A percentile compares a stretch with the other conserved stretches of the same genome.
These are phyloP conservation scores for Hipposideros armiger DNA, from an alignment of 2,113 vertebrate genomes.

Conservation along the genomic window DNA sequence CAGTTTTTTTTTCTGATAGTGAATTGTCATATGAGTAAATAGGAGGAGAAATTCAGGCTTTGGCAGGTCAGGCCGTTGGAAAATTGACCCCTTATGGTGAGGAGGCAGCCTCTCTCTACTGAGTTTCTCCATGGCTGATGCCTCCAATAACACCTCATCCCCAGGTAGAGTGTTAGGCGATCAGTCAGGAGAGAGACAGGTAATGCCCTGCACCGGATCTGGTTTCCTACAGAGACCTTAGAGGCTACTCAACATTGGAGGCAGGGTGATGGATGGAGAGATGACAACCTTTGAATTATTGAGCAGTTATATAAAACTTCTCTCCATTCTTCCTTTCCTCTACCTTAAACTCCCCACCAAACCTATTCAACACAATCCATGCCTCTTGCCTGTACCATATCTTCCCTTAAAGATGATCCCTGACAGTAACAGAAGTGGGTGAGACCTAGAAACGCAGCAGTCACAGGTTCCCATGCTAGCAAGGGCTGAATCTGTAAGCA, in stretches of 20 bases:
- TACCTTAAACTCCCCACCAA: background rate
- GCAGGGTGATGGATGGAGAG: background rate
- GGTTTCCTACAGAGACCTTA: slow-evolving; percentile 43
- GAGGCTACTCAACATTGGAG: background rate
- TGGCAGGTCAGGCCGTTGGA: background rate
- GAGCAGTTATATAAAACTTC: slow-evolving; percentile 60
- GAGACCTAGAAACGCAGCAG: background rate
- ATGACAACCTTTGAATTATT: slow-evolving; percentile 69
- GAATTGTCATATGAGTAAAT: background rate
- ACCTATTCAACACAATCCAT: background rate
- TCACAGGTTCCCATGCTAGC: background rate
- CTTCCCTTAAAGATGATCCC: background rate
- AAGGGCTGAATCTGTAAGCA: background rate
- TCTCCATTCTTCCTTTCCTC: slow-evolving; percentile 10
- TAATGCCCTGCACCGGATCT: slow-evolving; percentile 64
- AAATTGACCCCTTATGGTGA: background rate
- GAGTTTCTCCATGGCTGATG: background rate
- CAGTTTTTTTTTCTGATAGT: background rate
- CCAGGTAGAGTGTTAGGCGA: background rate
- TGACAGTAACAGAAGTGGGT: background rate
- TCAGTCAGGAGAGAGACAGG: slow-evolving; percentile 57
- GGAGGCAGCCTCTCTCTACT: background rate
- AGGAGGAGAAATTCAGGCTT: background rate
- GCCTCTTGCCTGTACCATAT: background rate
- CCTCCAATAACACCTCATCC: background rate